Percentiles rank a stretch among this genome's conserved stretches.
Conservation (phyloP, 2,888 invertebrate genomes). For the Catocala fraxini region DNA sequence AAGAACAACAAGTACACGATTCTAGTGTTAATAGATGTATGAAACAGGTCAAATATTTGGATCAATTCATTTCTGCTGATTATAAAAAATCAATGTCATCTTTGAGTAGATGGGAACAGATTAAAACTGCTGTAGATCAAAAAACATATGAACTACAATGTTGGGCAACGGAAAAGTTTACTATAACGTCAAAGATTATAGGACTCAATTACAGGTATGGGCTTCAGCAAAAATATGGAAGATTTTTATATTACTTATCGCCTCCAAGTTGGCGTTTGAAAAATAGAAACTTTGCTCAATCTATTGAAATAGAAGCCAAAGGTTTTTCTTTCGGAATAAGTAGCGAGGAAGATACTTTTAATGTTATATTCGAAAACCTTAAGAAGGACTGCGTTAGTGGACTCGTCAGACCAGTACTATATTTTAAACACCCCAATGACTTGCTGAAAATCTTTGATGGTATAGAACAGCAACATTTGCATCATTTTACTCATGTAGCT, state of each 20-base stretch:
- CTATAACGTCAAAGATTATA: slow-evolving; percentile 81
- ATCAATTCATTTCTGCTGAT: slow-evolving; percentile 88
- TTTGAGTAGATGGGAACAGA: slow-evolving; percentile 81
- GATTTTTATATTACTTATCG: slow-evolving; percentile 90
- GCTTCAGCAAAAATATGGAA: slow-evolving; percentile 89
- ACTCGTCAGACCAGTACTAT: slow-evolving; percentile 83
- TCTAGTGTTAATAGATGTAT: slow-evolving; percentile 78
- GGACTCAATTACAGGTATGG: slow-evolving; percentile 89
- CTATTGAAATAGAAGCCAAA: slow-evolving; percentile 78
- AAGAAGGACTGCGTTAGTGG: slow-evolving; percentile 72
- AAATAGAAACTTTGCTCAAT: slow-evolving; percentile 83
- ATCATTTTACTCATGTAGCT: slow-evolving; percentile 88
- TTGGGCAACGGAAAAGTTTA: slow-evolving; percentile 73
- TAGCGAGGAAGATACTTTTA: slow-evolving; percentile 75
- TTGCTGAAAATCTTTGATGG: slow-evolving; percentile 87
- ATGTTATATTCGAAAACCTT: slow-evolving; percentile 80
- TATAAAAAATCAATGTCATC: slow-evolving; percentile 88
- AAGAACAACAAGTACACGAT: slow-evolving; percentile 84
- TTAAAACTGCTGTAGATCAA: slow-evolving; percentile 72
- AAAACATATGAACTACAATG: slow-evolving; percentile 78
- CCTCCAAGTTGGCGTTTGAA: slow-evolving; percentile 88
- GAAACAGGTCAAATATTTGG: slow-evolving; percentile 86
- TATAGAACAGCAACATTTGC: slow-evolving; percentile 89
- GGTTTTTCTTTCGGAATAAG: slow-evolving; percentile 76
- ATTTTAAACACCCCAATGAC: slow-evolving; percentile 86